Conservation (phyloP, 2,797 vertebrate species). For the Falco rusticolus region DNA sequence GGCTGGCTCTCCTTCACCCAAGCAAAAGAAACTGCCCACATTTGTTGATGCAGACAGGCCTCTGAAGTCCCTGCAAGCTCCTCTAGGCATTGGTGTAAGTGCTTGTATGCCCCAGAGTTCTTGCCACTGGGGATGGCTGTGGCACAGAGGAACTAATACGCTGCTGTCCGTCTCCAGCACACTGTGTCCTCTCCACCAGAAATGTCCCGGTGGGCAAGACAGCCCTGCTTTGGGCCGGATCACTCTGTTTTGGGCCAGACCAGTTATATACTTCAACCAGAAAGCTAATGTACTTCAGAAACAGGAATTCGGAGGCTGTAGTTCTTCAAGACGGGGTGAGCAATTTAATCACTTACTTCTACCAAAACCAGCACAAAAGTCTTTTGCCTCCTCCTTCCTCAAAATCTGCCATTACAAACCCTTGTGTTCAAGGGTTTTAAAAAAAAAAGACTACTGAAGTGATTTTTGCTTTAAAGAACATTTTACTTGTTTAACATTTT, state of each 20-base stretch:
- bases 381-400: background rate
- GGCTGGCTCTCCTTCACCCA: background rate
- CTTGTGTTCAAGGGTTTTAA: background rate
- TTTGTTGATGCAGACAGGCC: background rate
- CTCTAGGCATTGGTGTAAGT: background rate
- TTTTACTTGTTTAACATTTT: background rate
- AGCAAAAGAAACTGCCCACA: background rate
- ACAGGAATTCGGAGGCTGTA: background rate
- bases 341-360: background rate
- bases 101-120: background rate
- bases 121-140: background rate
- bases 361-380: background rate
- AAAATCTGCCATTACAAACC: background rate
- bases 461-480: background rate
- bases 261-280: background rate
- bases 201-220: background rate
- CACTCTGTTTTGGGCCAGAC: background rate
- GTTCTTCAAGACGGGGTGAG: background rate
- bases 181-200: background rate
- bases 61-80: background rate
- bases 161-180: background rate
- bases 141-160: background rate
- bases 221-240: background rate
- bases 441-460: background rate
- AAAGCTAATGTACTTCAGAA: background rate